These are phyloP conservation scores for Apamea anceps DNA, from an alignment of 2,888 invertebrate genomes.

Conservation along the genomic window DNA sequence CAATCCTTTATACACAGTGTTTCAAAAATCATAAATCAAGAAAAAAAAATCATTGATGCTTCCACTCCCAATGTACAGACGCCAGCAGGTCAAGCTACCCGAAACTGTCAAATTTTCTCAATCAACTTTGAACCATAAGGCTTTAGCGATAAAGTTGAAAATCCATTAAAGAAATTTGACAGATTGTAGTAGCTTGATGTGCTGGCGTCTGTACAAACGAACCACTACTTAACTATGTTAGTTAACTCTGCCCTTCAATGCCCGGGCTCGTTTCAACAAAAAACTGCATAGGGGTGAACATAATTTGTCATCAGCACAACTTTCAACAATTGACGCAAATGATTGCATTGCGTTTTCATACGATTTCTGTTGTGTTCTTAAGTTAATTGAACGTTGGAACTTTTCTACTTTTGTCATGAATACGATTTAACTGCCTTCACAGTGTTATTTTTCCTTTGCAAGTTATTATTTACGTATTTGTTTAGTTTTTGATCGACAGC, in stretches of 20 bases:
- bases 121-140: too few relatives aligned
- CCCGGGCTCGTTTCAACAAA: slow-evolving; percentile 58
- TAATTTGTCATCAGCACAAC: slow-evolving; percentile 65
- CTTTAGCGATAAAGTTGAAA: too few relatives aligned
- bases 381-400: slow-evolving; percentile 51
- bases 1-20: neutral
- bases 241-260: slow-evolving; percentile 69
- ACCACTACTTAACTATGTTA: slow-evolving; percentile 76
- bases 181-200: too few relatives aligned
- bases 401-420: slow-evolving; percentile 57
- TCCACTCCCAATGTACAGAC: slow-evolving; percentile 66
- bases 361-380: slow-evolving; percentile 42
- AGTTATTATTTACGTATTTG: slow-evolving; percentile 21
- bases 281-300: slow-evolving; percentile 72
- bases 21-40: neutral
- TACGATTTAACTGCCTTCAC: slow-evolving; percentile 4
- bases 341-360: slow-evolving; percentile 55
- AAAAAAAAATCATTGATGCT: slow-evolving; percentile 37
- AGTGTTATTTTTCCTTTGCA: neutral
- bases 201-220: too few relatives aligned
- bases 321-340: slow-evolving; percentile 57
- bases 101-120: too few relatives aligned
- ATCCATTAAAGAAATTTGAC: too few relatives aligned
- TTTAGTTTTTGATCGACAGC: neutral
- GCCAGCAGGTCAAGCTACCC: too few relatives aligned